Base-by-base conservation (phyloP, 2,113 vertebrate species). In the Malurus elegans region DNA sequence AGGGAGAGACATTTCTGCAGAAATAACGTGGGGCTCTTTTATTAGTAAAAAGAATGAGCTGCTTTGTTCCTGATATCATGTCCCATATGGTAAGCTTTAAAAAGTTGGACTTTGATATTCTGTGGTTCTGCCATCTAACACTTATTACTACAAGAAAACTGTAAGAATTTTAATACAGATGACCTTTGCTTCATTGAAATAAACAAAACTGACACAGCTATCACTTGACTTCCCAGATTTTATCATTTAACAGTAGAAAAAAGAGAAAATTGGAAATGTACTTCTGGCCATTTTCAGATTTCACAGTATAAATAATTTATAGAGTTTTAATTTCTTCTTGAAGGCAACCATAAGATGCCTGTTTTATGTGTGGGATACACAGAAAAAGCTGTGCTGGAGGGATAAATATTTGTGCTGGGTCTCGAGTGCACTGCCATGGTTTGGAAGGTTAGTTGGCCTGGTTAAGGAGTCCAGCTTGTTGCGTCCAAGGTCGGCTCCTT, bases 281-380 rank as follows among this genome's bases (percentile, higher is more conserved):
- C 12, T 34, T 44, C 15, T 54, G 53, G 28, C 21, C 5, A 4
- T 20, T 78, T 80, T 70, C 58, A 61, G 26, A 62, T 74, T 75
- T 82, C 58, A 32, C 0, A 0, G 8, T 51, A 58, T 53, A 29
- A 72, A 79, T 18, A 66, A 20, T 73, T 76, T 44, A 4, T 3
- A 6, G 8, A 18, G 15, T 62, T 86, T 78, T 69, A 65, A 51
- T 90, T 75, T 67, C 14, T 36, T 31, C 20, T 54, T 4, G 0
- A 62, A 74, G 78, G 31, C 14, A 45, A 34, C 45, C 10, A 2
- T n/a, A 56, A 76, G 11, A 20, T 42, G 10, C 9, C 38, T 18
- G 5, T 14, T 56, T 72, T 86, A 13, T 51, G 44, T 0, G 0
- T 45, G 67, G 42, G 32, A 24, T 18, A 6, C 16, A 16, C n/a